These are phyloP conservation scores for Hypothenemus hampei DNA, from an alignment of 1,140 invertebrate genomes.

Conservation along the genomic window DNA sequence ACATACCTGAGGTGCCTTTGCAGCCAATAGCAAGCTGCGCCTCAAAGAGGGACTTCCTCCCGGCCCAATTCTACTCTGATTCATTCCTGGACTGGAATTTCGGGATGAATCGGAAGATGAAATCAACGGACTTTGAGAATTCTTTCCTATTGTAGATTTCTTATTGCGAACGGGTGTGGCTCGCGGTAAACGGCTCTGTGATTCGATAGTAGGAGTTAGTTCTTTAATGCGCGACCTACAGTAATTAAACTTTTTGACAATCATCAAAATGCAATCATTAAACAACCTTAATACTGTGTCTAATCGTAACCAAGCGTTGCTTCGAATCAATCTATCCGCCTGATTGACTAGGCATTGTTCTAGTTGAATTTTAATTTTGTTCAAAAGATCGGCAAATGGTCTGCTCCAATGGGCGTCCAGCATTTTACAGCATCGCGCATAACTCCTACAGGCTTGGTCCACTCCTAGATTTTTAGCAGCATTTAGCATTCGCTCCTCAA, in stretches of 20 bases:
- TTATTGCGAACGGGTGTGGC: slow-evolving; percentile 45
- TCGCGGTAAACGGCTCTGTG: slow-evolving; percentile 42
- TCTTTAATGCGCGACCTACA: slow-evolving; percentile 36
- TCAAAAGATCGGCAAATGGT: slow-evolving; percentile 36
- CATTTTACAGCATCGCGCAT: slow-evolving; percentile 47
- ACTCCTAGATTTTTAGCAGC: slow-evolving; percentile 58
- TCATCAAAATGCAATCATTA: no score
- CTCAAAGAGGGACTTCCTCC: slow-evolving; percentile 44
- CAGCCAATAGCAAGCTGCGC: slow-evolving; percentile 41
- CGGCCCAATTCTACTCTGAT: slow-evolving; percentile 45
- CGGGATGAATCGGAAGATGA: slow-evolving; percentile 60
- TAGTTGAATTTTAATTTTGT: slow-evolving; percentile 48
- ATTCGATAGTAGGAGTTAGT: slow-evolving; percentile 30
- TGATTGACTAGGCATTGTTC: slow-evolving; percentile 60
- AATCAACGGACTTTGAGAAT: slow-evolving; percentile 48
- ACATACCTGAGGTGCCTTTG: slow-evolving; percentile 44
- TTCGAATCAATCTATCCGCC: slow-evolving; percentile 56
- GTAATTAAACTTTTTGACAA: no score
- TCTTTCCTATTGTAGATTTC: slow-evolving; percentile 38
- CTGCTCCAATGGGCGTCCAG: slow-evolving; percentile 36
- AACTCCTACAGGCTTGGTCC: slow-evolving; percentile 67
- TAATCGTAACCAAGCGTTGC: slow-evolving; percentile 60
- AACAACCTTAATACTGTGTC: slow-evolving; percentile 50
- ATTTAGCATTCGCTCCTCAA: slow-evolving; percentile 62
- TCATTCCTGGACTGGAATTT: slow-evolving; percentile 62